Conservation (phyloP, 2,113 vertebrate genomes). For the Naja naja region DNA sequence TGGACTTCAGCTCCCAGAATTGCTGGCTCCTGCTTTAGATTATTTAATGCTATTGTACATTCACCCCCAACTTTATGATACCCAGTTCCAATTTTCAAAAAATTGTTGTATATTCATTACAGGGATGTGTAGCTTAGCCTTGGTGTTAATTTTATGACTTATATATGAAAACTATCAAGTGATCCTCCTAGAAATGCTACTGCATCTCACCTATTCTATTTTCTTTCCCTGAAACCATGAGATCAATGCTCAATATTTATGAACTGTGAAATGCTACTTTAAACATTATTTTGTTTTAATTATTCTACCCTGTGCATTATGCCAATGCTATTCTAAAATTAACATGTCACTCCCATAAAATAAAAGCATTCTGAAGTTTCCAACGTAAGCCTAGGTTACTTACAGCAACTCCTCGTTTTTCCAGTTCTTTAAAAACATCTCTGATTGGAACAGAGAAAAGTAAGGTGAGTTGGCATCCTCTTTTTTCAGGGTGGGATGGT, state of each 20-base stretch:
- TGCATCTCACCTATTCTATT: not conserved
- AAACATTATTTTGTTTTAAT: not conserved
- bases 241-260: not conserved
- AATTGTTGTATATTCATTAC: not conserved
- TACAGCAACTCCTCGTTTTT: conserved; percentile 87
- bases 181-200: not conserved
- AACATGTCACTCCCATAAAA: not conserved
- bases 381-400: conserved; percentile 60
- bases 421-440: conserved; percentile 79
- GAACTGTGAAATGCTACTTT: not conserved
- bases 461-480: conserved; percentile 91
- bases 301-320: not conserved
- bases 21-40: not conserved
- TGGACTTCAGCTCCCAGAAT: not conserved
- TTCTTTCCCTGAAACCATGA: not conserved
- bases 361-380: not conserved
- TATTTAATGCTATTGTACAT: not conserved
- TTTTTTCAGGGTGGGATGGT: conserved; percentile 73
- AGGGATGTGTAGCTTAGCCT: not conserved
- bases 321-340: not conserved
- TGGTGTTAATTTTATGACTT: not conserved
- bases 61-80: not conserved
- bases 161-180: not conserved
- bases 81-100: not conserved
- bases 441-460: conserved; percentile 79